phyloP scores from a whole-genome alignment of 1,140 invertebrate genomes.

The Rhopalosiphum padi region DNA sequence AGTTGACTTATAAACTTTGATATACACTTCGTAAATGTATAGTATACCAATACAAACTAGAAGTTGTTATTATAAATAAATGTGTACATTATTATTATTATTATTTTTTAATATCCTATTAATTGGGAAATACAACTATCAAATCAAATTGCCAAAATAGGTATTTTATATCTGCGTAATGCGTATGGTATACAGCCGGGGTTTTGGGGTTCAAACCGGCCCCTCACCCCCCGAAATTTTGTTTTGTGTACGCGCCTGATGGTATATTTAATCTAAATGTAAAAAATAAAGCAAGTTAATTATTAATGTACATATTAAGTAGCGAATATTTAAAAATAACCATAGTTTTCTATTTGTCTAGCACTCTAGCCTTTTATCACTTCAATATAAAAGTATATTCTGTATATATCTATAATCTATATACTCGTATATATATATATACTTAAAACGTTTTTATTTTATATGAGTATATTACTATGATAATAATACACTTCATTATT shows the following conservation, averaged over 20 bases:
- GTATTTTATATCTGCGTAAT: neutral
- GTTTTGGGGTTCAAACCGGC: too few relatives aligned
- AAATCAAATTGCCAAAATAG: neutral
- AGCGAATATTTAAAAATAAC: neutral
- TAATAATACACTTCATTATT: conserved; percentile 1
- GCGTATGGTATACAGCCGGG: too few relatives aligned
- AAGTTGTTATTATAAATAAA: too few relatives aligned
- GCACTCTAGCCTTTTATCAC: neutral
- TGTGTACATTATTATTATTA: too few relatives aligned
- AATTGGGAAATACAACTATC: neutral
- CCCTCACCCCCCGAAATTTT: too few relatives aligned
- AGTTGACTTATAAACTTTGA: neutral
- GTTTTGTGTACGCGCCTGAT: too few relatives aligned
- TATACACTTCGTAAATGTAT: neutral
- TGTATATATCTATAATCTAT: neutral
- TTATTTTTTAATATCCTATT: too few relatives aligned
- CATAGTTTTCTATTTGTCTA: neutral
- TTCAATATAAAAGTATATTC: neutral
- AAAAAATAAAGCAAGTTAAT: neutral
- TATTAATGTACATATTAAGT: neutral
- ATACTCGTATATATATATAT: too few relatives aligned
- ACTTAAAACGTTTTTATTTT: neutral
- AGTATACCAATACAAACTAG: too few relatives aligned
- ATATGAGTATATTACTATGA: neutral
- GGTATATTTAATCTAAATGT: neutral